phyloP scores from a whole-genome alignment of 2,113 vertebrate species.

The Panurus biarmicus region DNA sequence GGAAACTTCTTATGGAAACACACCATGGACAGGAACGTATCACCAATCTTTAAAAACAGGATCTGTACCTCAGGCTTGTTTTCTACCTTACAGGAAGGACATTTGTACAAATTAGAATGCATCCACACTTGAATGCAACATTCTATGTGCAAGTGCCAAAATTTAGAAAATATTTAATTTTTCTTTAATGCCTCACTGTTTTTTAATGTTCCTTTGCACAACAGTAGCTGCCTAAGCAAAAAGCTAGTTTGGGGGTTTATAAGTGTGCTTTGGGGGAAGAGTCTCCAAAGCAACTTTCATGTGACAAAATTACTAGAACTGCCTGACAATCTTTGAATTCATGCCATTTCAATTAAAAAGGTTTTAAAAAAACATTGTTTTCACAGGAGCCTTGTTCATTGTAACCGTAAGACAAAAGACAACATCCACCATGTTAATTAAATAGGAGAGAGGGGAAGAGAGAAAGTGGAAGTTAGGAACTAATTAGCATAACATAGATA shows the following conservation, averaged over 20 bases:
- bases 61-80: background rate
- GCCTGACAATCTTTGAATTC: background rate
- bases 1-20: background rate
- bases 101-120: background rate
- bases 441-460: background rate
- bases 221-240: background rate
- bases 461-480: background rate
- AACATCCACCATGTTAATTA: background rate
- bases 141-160: background rate
- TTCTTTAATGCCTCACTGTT: background rate
- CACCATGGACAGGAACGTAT: background rate
- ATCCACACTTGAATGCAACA: background rate
- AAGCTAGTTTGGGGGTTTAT: background rate
- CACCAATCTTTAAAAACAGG: background rate
- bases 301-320: background rate
- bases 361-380: background rate
- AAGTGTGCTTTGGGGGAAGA: background rate
- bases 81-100: background rate
- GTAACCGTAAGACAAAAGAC: background rate
- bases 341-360: constrained; percentile 28
- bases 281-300: background rate
- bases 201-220: background rate
- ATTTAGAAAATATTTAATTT: background rate
- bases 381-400: background rate
- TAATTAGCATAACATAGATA: background rate